These are phyloP conservation scores for Chrysemys picta DNA, from an alignment of 2,113 vertebrate genomes.

Conservation along the genomic window DNA sequence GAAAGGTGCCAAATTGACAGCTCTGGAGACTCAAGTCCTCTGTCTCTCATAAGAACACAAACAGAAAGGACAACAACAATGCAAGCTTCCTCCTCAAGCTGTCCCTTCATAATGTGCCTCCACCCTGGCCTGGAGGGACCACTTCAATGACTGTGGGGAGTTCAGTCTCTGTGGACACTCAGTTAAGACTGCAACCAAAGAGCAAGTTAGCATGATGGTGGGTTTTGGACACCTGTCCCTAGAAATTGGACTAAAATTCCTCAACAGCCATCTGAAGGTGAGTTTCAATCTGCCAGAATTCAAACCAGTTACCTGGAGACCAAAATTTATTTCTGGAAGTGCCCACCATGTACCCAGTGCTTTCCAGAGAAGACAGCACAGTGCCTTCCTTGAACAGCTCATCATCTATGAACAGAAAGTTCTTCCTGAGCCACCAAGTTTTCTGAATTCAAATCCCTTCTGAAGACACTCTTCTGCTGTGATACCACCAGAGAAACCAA, in stretches of 20 bases:
- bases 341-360: background rate
- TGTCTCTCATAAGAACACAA: background rate
- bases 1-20: background rate
- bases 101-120: background rate
- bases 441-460: background rate
- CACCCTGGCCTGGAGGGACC: background rate
- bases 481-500: background rate
- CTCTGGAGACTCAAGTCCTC: background rate
- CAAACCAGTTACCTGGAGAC: background rate
- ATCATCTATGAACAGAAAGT: background rate
- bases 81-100: background rate
- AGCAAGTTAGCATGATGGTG: background rate
- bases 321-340: conserved; percentile 9
- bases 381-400: background rate
- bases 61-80: background rate
- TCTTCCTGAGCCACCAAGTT: background rate
- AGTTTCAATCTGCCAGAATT: conserved; percentile 17
- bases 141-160: background rate
- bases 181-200: background rate
- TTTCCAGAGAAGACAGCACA: background rate
- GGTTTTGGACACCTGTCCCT: background rate
- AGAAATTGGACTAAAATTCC: conserved; percentile 8
- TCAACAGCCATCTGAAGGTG: background rate
- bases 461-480: background rate
- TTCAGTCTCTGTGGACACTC: background rate